phyloP scores from a whole-genome alignment of 2,797 vertebrate genomes.

The Tachyglossus aculeatus region DNA sequence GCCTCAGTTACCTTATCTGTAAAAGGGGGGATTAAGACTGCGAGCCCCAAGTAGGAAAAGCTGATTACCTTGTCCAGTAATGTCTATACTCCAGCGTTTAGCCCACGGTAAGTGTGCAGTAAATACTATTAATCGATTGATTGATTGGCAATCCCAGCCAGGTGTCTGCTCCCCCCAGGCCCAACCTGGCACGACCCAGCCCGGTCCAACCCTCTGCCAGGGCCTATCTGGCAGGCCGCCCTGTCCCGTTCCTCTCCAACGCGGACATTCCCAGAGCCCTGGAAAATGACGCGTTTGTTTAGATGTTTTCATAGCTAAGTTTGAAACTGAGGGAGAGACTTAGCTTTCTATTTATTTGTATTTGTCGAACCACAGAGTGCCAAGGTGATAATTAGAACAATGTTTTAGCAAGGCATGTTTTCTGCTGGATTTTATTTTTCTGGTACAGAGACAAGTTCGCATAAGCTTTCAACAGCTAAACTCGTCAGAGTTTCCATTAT shows the following conservation, averaged over 20 bases:
- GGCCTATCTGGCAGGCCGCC: not conserved
- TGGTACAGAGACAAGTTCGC: conserved; percentile 12
- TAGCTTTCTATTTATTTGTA: conserved; percentile 51
- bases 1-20: too few relatives aligned
- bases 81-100: too few relatives aligned
- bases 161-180: too few relatives aligned
- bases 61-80: too few relatives aligned
- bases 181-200: too few relatives aligned
- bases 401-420: conserved; percentile 25
- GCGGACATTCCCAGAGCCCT: not conserved
- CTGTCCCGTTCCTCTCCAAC: not conserved
- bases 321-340: conserved; percentile 26
- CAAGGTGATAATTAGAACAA: conserved; percentile 67
- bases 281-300: conserved; percentile 27
- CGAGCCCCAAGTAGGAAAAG: too few relatives aligned
- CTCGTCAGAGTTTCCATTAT: conserved; percentile 44
- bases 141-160: too few relatives aligned
- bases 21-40: too few relatives aligned
- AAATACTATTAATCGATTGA: too few relatives aligned
- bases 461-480: conserved; percentile 39
- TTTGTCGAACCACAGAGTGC: conserved; percentile 28
- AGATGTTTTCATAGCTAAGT: not conserved
- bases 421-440: conserved; percentile 26
- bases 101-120: too few relatives aligned
- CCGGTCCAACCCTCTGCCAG: too few relatives aligned